These are phyloP conservation scores for Neocrepidodera transversa DNA, from an alignment of 2,888 invertebrate species.

Conservation along the genomic window DNA sequence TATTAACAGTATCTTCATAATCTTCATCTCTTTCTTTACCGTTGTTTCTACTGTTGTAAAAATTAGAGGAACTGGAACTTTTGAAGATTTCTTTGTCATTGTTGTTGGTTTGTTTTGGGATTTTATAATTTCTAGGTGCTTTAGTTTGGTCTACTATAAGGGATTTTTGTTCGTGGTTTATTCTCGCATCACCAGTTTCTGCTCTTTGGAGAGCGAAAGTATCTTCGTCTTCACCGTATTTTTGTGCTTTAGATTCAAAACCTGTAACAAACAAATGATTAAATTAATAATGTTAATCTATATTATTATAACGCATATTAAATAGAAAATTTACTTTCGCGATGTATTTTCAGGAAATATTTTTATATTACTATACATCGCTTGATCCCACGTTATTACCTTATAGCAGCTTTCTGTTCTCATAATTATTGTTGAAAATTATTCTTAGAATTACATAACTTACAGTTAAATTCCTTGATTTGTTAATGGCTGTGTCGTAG, in stretches of 20 bases:
- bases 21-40: conserved; percentile 67
- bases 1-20: conserved; percentile 62
- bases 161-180: conserved; percentile 57
- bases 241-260: conserved; percentile 72
- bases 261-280: conserved; percentile 53
- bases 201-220: conserved; percentile 77
- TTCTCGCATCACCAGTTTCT: conserved; percentile 67
- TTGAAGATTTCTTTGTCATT: conserved; percentile 68
- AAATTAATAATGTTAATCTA: neutral
- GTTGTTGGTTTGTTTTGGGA: conserved; percentile 50
- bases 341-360: conserved; percentile 20
- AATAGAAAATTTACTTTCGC: conserved; percentile 1
- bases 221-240: conserved; percentile 71
- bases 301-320: neutral
- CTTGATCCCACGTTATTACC: conserved; percentile 35
- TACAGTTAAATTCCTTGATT: conserved; percentile 14
- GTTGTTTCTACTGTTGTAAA: conserved; percentile 71
- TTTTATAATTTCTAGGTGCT: conserved; percentile 46
- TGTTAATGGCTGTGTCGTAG: conserved; percentile 8
- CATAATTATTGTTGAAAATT: conserved; percentile 24
- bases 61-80: conserved; percentile 77
- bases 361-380: conserved; percentile 28
- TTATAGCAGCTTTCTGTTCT: conserved; percentile 28
- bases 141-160: conserved; percentile 58
- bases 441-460: conserved; percentile 23